Conservation (phyloP, 2,113 vertebrate species). For the Phyllostomus hastatus region DNA sequence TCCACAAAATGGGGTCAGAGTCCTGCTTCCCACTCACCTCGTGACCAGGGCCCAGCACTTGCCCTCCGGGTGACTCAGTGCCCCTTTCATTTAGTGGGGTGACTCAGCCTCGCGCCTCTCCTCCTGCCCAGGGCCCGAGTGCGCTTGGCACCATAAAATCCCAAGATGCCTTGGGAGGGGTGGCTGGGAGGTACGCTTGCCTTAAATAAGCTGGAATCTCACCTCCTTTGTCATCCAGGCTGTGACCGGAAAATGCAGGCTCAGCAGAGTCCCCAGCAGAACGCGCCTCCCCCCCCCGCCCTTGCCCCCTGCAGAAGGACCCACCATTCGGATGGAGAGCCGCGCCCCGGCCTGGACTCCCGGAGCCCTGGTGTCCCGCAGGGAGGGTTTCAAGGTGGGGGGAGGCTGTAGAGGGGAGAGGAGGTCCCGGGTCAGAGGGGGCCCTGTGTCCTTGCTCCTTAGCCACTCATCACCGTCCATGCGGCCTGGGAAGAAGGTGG, state of each 20-base stretch:
- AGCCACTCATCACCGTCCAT: rapidly evolving
- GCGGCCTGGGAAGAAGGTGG: not conserved
- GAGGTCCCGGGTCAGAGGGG: not conserved
- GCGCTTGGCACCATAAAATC: not conserved
- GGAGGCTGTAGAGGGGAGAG: not conserved
- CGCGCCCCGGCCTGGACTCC: not conserved
- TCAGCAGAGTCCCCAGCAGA: not conserved
- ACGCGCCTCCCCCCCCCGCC: rapidly evolving
- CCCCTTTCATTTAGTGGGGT: not conserved
- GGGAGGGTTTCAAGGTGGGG: not conserved
- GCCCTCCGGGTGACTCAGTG: not conserved
- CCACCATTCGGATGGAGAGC: not conserved
- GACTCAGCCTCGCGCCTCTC: not conserved
- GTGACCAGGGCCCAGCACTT: not conserved
- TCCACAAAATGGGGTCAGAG: not conserved
- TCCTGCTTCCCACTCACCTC: not conserved
- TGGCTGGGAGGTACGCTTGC: not conserved
- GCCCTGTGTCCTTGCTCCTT: too few species aligned
- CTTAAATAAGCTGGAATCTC: not conserved
- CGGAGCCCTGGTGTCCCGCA: not conserved
- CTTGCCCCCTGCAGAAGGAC: not conserved
- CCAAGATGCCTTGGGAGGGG: not conserved
- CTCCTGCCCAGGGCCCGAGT: not conserved
- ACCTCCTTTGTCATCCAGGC: not conserved
- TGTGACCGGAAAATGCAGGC: not conserved